A percentile compares a stretch with the other conserved stretches of the same genome.
phyloP scores from a whole-genome alignment of 2,888 invertebrate species.

The Nematopogon swammerdamellus region DNA sequence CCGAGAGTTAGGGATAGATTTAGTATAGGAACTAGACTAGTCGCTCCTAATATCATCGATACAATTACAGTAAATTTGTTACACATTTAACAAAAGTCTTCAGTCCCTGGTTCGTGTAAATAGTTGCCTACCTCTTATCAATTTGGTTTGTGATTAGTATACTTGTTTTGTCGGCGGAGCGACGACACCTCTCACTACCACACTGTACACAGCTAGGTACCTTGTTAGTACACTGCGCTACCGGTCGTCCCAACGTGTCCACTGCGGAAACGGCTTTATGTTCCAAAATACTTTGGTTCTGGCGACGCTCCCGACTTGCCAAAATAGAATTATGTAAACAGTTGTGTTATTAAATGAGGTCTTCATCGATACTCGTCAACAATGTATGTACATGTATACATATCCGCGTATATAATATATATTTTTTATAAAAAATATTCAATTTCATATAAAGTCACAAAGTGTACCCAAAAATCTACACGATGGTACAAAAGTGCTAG shows the following conservation, averaged over 20 bases:
- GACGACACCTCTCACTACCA: not conserved
- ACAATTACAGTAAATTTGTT: constrained; percentile 55
- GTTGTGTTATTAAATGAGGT: constrained; percentile 45
- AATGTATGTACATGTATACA: constrained; percentile 58
- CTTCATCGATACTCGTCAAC: constrained; percentile 53
- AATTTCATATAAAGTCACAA: constrained; percentile 58
- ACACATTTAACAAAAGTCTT: constrained; percentile 54
- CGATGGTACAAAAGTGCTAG: constrained; percentile 45
- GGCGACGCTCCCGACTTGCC: constrained; percentile 54
- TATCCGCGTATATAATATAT: constrained; percentile 57
- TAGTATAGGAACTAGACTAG: not conserved
- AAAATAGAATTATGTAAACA: constrained; percentile 51
- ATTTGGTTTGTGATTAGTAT: not conserved
- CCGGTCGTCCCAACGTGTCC: not conserved
- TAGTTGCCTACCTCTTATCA: constrained; percentile 52
- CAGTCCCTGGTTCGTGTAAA: constrained; percentile 56
- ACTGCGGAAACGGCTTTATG: constrained; percentile 37
- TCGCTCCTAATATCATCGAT: constrained; percentile 27
- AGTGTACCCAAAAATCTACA: constrained; percentile 57
- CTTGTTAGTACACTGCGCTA: not conserved
- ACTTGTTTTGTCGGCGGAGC: not conserved
- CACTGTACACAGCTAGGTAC: not conserved
- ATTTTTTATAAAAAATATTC: constrained; percentile 57
- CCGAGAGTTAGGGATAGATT: not conserved
- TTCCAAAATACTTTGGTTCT: constrained; percentile 58